Percentiles rank a stretch among this genome's conserved stretches.
These are phyloP conservation scores for Sesamia nonagrioides DNA, from an alignment of 1,140 invertebrate genomes.

Conservation along the genomic window DNA sequence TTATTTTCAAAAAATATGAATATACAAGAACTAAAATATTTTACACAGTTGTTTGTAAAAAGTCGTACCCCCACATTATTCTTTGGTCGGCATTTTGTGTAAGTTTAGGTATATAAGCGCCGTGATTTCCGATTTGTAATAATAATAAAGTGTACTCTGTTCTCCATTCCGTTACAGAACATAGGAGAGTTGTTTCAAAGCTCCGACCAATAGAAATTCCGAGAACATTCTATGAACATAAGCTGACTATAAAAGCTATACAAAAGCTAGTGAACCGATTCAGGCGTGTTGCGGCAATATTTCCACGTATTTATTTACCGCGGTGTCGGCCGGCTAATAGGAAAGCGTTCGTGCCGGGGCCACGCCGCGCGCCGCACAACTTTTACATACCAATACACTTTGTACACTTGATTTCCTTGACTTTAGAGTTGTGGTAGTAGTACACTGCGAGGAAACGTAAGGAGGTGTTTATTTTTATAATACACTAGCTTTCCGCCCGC, in stretches of 20 bases:
- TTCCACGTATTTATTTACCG: conserved; percentile 43
- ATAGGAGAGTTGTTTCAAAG: too few species aligned
- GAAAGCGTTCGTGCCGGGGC: conserved; percentile 21
- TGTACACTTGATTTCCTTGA: conserved; percentile 44
- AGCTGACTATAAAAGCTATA: not conserved
- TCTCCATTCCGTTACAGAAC: too few species aligned
- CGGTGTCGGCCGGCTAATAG: conserved; percentile 40
- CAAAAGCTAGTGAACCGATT: not conserved
- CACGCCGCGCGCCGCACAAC: not conserved
- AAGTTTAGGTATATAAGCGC: too few species aligned
- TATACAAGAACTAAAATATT: too few species aligned
- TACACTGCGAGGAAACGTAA: not conserved
- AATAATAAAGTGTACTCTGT: too few species aligned
- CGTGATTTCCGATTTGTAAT: too few species aligned
- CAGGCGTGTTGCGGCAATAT: not conserved
- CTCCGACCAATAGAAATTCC: too few species aligned
- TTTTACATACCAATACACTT: conserved; percentile 53
- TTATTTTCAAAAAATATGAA: too few species aligned
- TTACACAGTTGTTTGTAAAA: too few species aligned
- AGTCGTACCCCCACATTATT: too few species aligned
- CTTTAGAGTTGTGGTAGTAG: conserved; percentile 16
- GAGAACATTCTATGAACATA: not conserved
- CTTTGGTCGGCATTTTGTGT: too few species aligned
- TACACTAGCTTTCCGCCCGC: too few species aligned
- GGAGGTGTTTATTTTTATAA: not conserved